Conservation (phyloP, 2,797 vertebrate species). For the Graptemys geographica region DNA sequence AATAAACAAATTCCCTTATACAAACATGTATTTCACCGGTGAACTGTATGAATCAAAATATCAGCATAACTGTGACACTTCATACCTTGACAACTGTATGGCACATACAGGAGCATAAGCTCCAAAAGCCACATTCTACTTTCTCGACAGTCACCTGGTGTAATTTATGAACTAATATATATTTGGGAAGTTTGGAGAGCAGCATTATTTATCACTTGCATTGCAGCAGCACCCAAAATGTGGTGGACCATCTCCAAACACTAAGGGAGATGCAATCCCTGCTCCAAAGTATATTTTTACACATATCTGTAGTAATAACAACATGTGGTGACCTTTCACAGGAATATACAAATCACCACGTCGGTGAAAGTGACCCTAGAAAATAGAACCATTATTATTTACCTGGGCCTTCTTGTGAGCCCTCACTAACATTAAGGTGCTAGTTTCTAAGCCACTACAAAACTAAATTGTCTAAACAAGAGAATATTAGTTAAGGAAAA, state of each 20-base stretch:
- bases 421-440: conserved; percentile 11
- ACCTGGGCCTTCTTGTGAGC: neutral
- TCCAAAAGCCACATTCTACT: rapidly evolving
- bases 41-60: neutral
- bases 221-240: neutral
- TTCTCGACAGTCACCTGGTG: neutral
- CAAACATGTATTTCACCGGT: neutral
- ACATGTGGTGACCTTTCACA: neutral
- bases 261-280: neutral
- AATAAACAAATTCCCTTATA: neutral
- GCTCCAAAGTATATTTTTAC: neutral
- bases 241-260: neutral
- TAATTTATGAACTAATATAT: neutral
- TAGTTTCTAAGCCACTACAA: conserved; percentile 57
- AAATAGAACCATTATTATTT: conserved; percentile 3
- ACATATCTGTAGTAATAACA: neutral
- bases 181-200: neutral
- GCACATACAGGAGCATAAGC: neutral
- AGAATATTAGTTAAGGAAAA: conserved; percentile 74
- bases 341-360: neutral
- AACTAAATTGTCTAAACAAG: conserved; percentile 65
- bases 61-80: neutral
- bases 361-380: neutral
- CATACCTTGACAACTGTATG: neutral
- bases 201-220: neutral